Evolutionary conservation across 2,797 vertebrate species (phyloP).

Genomic region (Tragopan temminckii): DNA sequence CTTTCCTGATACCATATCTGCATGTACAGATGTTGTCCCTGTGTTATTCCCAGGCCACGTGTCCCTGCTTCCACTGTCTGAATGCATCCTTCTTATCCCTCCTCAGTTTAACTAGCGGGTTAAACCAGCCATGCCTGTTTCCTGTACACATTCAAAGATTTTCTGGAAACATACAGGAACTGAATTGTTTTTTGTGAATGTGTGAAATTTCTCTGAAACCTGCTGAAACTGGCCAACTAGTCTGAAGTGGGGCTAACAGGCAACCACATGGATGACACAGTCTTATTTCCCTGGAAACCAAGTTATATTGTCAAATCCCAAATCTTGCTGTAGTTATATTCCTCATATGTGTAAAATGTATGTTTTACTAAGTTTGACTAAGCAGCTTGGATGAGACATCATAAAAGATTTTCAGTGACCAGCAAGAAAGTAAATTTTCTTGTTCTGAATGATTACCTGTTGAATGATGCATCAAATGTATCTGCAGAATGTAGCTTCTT

Average conservation of each 20-base stretch:
- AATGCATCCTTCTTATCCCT: too few species aligned
- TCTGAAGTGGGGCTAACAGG: background rate
- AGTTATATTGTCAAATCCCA: background rate
- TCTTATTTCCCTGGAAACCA: background rate
- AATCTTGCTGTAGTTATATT: background rate
- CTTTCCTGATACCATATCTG: too few species aligned
- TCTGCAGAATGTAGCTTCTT: background rate
- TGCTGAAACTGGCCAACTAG: background rate
- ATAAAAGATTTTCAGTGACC: background rate
- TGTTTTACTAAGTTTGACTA: background rate
- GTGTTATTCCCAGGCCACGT: too few species aligned
- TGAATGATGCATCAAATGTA: constrained; percentile 17
- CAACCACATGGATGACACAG: background rate
- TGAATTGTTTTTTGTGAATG: background rate
- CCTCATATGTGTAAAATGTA: background rate
- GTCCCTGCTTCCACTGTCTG: too few species aligned
- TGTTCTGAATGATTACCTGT: background rate
- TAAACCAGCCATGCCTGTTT: background rate
- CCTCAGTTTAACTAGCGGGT: too few species aligned
- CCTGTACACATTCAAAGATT: background rate
- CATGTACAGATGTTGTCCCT: too few species aligned
- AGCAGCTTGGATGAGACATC: background rate
- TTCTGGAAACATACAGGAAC: background rate
- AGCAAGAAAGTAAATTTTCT: constrained; percentile 14
- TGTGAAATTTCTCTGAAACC: constrained; percentile 18